Conservation (phyloP, 1,140 invertebrate species). For the Diachasmimorpha longicaudata region DNA sequence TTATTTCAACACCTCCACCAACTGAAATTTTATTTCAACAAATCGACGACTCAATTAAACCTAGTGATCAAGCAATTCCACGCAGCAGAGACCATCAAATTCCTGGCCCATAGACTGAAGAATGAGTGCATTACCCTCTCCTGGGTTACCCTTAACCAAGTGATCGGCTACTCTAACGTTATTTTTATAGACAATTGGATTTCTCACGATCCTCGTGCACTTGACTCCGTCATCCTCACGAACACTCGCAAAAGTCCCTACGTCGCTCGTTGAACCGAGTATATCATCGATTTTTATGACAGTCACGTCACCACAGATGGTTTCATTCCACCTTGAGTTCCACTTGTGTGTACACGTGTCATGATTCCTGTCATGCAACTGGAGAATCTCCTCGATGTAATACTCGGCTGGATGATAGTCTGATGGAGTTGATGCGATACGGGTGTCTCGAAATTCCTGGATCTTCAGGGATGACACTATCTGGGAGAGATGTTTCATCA, state of each 20-base stretch:
- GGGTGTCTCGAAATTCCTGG: conserved; percentile 60
- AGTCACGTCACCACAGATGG: background rate
- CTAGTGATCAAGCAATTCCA: background rate
- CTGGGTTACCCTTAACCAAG: background rate
- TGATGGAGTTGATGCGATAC: background rate
- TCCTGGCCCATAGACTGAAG: too few relatives aligned
- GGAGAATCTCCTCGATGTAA: conserved; percentile 41
- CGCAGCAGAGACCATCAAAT: background rate
- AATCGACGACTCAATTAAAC: background rate
- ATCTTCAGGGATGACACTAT: conserved; percentile 67
- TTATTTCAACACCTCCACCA: background rate
- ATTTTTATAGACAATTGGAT: background rate
- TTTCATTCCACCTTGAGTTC: background rate
- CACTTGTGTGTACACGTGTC: background rate
- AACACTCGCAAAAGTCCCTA: background rate
- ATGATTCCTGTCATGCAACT: conserved; percentile 14
- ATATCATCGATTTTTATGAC: conserved; percentile 28
- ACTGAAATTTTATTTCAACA: background rate
- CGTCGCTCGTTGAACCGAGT: background rate
- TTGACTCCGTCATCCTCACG: background rate
- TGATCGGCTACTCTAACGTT: background rate
- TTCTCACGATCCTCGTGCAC: background rate
- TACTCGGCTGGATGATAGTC: conserved; percentile 36
- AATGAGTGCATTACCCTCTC: background rate
- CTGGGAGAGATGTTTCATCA: conserved; percentile 66